phyloP scores from a whole-genome alignment of 2,113 vertebrate species.

The Platycercus adscitus region DNA sequence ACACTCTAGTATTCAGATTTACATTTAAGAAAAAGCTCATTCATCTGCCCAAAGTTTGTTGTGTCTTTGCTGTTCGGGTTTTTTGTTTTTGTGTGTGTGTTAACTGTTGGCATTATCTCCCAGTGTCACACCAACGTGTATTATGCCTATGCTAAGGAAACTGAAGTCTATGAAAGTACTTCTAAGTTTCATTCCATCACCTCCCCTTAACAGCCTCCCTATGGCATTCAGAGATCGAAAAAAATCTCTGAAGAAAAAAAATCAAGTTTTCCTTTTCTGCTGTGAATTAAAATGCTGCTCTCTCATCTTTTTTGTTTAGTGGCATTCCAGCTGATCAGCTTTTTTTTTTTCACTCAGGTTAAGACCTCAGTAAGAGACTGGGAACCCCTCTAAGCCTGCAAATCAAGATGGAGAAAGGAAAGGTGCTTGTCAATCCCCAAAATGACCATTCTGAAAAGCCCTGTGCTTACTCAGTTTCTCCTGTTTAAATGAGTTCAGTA shows the following conservation, averaged over 20 bases:
- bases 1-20: neutral
- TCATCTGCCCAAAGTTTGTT: neutral
- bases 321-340: neutral
- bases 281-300: neutral
- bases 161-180: neutral
- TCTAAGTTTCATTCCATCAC: neutral
- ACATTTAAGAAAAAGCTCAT: neutral
- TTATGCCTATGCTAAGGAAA: neutral
- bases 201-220: neutral
- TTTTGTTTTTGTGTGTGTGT: neutral
- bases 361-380: neutral
- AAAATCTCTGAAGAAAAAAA: conserved; percentile 11
- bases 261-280: neutral
- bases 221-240: neutral
- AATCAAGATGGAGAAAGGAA: neutral
- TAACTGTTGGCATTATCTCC: neutral
- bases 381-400: neutral
- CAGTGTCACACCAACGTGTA: neutral
- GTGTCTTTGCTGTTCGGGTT: neutral
- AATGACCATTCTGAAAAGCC: neutral
- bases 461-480: neutral
- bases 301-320: neutral
- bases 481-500: neutral
- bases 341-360: neutral
- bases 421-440: neutral